phyloP scores from a whole-genome alignment of 2,888 invertebrate genomes.

The Parnassius orleans region DNA sequence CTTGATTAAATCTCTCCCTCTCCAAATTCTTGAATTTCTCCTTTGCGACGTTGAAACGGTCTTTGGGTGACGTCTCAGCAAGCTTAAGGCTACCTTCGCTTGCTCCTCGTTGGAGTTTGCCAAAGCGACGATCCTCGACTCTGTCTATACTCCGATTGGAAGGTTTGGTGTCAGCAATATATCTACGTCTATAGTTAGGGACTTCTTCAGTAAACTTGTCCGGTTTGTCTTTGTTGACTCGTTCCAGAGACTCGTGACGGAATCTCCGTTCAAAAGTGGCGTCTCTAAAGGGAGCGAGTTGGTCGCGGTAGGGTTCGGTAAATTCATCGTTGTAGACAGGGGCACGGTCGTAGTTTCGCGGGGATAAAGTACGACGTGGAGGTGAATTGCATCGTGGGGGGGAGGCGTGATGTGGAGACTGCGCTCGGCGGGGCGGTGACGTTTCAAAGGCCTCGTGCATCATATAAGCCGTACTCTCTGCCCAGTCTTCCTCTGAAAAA shows the following conservation, averaged over 20 bases:
- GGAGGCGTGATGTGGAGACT: constrained; percentile 39
- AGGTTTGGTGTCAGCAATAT: constrained; percentile 73
- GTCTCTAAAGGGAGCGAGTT: constrained; percentile 65
- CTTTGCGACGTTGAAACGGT: constrained; percentile 92
- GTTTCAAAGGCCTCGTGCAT: constrained; percentile 81
- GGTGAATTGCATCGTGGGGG: constrained; percentile 51
- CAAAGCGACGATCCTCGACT: constrained; percentile 71
- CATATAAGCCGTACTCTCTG: constrained; percentile 83
- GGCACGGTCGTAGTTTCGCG: constrained; percentile 47
- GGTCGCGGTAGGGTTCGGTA: constrained; percentile 54
- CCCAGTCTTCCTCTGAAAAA: constrained; percentile 89
- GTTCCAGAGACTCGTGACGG: constrained; percentile 71
- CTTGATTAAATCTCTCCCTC: constrained; percentile 83
- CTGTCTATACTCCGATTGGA: constrained; percentile 70
- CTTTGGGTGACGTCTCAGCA: constrained; percentile 83
- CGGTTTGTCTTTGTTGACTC: constrained; percentile 57
- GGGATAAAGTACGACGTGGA: constrained; percentile 50
- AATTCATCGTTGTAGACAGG: constrained; percentile 45
- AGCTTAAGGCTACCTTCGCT: constrained; percentile 73
- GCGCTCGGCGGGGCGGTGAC: constrained; percentile 56
- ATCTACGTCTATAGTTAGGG: constrained; percentile 69
- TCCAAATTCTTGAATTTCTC: constrained; percentile 92
- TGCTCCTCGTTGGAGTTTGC: constrained; percentile 65
- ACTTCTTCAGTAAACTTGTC: constrained; percentile 64
- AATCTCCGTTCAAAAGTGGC: constrained; percentile 65